Evolutionary conservation across 1,140 invertebrate genomes (phyloP).

Genomic region (Mactra quadrangularis): DNA sequence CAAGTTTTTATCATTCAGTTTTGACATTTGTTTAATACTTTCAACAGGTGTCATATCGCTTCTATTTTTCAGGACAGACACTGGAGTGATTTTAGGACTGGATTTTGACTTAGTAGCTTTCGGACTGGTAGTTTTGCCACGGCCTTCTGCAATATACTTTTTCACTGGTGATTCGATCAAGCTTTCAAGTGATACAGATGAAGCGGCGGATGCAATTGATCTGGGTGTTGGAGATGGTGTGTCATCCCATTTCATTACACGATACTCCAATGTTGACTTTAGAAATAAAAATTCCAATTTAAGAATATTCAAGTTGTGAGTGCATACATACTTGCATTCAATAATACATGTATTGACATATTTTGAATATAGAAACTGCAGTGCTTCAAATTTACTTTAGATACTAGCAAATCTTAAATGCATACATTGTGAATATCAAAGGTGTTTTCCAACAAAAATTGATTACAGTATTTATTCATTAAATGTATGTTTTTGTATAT

Average conservation of each 20-base stretch:
- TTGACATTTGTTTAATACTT: conserved; percentile 42
- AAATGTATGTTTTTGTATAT: no score
- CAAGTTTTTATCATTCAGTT: conserved; percentile 25
- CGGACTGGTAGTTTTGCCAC: conserved; percentile 27
- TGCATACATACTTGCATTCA: no score
- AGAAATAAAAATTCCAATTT: no score
- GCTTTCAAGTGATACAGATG: conserved; percentile 30
- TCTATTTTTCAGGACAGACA: background rate
- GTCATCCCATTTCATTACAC: conserved; percentile 48
- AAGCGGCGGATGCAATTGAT: background rate
- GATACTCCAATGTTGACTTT: background rate
- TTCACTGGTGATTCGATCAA: conserved; percentile 56
- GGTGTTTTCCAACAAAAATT: no score
- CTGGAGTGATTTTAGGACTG: background rate
- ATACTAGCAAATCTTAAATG: no score
- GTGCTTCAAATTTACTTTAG: no score
- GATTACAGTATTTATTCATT: no score
- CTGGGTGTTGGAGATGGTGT: conserved; percentile 37
- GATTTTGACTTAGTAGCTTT: conserved; percentile 4
- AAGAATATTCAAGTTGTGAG: no score
- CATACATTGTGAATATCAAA: no score
- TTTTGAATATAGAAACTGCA: no score
- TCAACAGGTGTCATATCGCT: conserved; percentile 33
- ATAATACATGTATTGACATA: no score
- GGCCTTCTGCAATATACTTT: conserved; percentile 42